These are phyloP conservation scores for Trissolcus basalis DNA, from an alignment of 1,140 invertebrate genomes.

Conservation along the genomic window DNA sequence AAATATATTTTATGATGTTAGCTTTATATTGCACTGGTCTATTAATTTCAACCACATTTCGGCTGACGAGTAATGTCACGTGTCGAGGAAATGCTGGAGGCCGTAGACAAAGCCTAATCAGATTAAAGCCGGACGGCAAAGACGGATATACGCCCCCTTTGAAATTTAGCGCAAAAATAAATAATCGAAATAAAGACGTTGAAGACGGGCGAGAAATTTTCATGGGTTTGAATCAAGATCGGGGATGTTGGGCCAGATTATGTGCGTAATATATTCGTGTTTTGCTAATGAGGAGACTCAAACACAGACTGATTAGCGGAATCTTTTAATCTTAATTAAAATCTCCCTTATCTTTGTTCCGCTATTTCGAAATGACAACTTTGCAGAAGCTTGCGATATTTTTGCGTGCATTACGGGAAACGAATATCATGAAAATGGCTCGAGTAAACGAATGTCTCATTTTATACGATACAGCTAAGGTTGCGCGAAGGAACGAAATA, in stretches of 20 bases:
- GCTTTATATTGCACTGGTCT: conserved; percentile 4
- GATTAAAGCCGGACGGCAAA: conserved; percentile 4
- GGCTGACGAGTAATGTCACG: neutral
- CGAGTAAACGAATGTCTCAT: neutral
- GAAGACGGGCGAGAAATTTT: conserved; percentile 9
- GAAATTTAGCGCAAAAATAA: conserved; percentile 1
- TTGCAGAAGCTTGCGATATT: conserved; percentile 4
- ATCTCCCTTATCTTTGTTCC: conserved; percentile 29
- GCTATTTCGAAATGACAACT: conserved; percentile 16
- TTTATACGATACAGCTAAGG: neutral
- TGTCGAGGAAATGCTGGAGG: neutral
- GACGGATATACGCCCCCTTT: neutral
- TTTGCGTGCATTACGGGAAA: conserved; percentile 3
- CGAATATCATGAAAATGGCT: conserved; percentile 5
- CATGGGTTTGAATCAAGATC: conserved; percentile 13
- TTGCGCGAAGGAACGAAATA: too few relatives aligned
- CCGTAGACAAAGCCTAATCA: conserved; percentile 3
- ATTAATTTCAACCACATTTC: conserved; percentile 10
- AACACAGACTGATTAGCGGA: conserved; percentile 33
- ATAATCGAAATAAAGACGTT: conserved; percentile 11
- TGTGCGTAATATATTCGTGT: conserved; percentile 20
- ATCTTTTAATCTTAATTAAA: conserved; percentile 44
- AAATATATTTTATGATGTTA: too few relatives aligned
- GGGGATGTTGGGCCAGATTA: conserved; percentile 26
- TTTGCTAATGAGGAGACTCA: conserved; percentile 34